Conservation (phyloP, 2,797 vertebrate species). For the Tolypeutes matacus region DNA sequence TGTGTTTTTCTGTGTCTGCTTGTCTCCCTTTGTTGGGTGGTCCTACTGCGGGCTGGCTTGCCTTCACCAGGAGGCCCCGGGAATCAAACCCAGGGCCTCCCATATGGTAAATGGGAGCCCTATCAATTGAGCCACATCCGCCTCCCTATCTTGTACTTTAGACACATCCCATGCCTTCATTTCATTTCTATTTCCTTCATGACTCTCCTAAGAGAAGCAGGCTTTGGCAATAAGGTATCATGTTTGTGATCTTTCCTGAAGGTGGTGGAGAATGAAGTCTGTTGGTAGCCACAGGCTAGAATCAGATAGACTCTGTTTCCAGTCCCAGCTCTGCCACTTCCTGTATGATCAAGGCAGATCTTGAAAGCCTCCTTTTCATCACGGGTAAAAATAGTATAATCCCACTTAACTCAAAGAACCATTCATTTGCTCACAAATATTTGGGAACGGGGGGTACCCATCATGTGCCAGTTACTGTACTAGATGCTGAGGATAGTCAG, state of each 20-base stretch:
- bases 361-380: background rate
- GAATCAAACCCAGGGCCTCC: no score
- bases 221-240: background rate
- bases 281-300: background rate
- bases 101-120: no score
- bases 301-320: background rate
- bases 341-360: background rate
- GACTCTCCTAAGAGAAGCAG: background rate
- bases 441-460: no score
- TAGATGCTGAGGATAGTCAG: background rate
- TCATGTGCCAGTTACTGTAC: background rate
- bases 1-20: no score
- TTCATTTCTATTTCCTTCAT: background rate
- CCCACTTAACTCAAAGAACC: background rate
- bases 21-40: no score
- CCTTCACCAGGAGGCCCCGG: no score
- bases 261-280: background rate
- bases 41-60: no score
- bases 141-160: background rate
- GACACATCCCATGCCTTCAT: slow-evolving; percentile 19
- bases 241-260: background rate
- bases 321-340: background rate
- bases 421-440: background rate
- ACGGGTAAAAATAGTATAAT: slow-evolving; percentile 8
- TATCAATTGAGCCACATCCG: no score